Base-by-base conservation (phyloP, 1,140 invertebrate genomes). In the Diorhabda elongata region DNA sequence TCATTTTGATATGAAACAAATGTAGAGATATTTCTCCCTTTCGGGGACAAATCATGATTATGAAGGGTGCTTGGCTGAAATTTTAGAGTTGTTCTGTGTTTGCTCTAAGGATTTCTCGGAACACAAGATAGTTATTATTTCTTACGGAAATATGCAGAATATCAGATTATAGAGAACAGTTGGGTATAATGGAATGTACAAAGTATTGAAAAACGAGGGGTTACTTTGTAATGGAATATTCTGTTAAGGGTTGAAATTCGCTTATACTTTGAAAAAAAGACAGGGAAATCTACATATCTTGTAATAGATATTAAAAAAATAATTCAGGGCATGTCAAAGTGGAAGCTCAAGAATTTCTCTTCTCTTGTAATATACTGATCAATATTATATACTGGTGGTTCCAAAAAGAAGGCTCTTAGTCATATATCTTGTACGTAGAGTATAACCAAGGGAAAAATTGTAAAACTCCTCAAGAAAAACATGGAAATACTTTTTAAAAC, bases 1-100 rank as follows among this genome's bases (percentile, higher is more conserved):
- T 44, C 63, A 64, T 64, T 47, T 64, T 64, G 63, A 64, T 56
- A 45, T 47, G 63, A 45, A 64, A 64, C 63, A 64, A 64, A 64
- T 64, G 63, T 64, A 64, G 56, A 47, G 63, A 64, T 64, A 64
- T 64, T 44, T 62, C 5, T 44, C 45, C 63, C 63, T 56, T 57
- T 42, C 63, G n/a, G 26, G 56, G 11, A 64, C 63, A 64, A 64
- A 64, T 64, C 63, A 64, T 64, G 26, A 64, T 56, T 64, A 57
- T 64, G 63, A 64, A 41, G 52, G 63, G 47, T 52, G 4, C 6
- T 8, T 52, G 47, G 47, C 6, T 52, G 47, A 52, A 52, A 6
- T 52, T n/a, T 52, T 8, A n/a, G 47, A 52, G 47, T 52, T 52
- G 6, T n/a, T n/a, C n/a, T 52, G 47, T 52, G n/a, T 52, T 52